Evolutionary conservation across 30 jellyfish, hydroid and myxozoan genomes (phyloP).

Genomic region (Sanderia malayensis): DNA sequence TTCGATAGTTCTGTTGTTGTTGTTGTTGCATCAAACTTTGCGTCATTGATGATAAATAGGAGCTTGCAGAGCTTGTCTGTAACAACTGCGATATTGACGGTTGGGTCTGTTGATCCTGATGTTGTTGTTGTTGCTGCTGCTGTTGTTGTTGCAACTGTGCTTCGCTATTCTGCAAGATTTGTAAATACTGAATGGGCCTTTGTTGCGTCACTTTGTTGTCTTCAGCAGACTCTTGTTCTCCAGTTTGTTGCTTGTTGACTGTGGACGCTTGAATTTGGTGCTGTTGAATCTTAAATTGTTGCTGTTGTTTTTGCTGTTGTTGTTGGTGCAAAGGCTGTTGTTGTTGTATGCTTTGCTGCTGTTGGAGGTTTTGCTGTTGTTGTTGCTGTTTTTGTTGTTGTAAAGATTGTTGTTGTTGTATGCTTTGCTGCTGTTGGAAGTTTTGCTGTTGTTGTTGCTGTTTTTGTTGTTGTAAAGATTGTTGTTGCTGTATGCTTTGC

Average conservation of each 20-base stretch:
- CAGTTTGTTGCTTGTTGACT: too few relatives aligned
- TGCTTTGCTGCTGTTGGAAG: slow-evolving; percentile 1
- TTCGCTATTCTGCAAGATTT: too few relatives aligned
- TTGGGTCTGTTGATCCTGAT: neutral
- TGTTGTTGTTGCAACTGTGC: slow-evolving; percentile 3
- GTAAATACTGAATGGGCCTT: too few relatives aligned
- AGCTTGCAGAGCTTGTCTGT: neutral
- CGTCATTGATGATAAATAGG: neutral
- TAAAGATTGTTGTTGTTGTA: neutral
- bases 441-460: slow-evolving; percentile 1
- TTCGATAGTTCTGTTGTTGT: neutral
- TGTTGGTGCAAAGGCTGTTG: neutral
- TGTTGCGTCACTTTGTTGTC: too few relatives aligned
- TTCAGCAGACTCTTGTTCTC: too few relatives aligned
- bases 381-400: neutral
- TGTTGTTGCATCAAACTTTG: neutral
- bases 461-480: slow-evolving; percentile 12
- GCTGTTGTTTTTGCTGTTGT: too few relatives aligned
- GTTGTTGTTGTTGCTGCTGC: slow-evolving; percentile 12
- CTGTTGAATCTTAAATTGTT: too few relatives aligned
- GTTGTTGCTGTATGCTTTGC: slow-evolving; percentile 6
- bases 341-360: neutral
- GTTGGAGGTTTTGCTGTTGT: neutral
- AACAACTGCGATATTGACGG: too few relatives aligned
- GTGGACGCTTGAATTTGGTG: too few relatives aligned